Conservation (phyloP, 2,888 invertebrate genomes). For the Stenchaetothrips biformis region DNA sequence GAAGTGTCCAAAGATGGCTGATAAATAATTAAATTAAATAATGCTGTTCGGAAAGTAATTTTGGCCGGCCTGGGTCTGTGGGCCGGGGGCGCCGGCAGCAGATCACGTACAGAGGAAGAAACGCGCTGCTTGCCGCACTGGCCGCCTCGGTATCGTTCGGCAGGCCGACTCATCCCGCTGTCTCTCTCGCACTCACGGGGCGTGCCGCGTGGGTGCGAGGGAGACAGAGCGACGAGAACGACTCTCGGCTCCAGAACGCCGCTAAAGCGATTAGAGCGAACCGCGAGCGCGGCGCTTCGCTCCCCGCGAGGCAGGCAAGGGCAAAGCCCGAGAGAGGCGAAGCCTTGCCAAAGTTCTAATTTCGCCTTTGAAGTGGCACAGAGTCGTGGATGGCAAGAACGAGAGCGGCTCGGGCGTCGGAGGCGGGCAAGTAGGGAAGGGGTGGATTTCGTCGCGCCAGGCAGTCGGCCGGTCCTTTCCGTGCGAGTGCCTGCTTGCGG, state of each 20-base stretch:
- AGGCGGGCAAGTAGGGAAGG: too few species aligned
- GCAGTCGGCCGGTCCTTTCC: too few species aligned
- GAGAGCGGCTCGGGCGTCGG: too few species aligned
- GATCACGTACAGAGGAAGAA: constrained; percentile 9
- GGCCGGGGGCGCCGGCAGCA: not conserved
- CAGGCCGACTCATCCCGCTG: not conserved
- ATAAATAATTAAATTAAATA: constrained; percentile 14
- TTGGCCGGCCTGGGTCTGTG: not conserved
- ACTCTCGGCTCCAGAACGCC: too few species aligned
- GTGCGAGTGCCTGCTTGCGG: too few species aligned
- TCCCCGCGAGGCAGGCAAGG: not conserved
- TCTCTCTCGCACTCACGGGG: not conserved
- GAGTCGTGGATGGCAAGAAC: not conserved
- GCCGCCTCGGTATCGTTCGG: not conserved
- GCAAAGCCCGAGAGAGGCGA: too few species aligned
- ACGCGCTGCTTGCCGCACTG: not conserved
- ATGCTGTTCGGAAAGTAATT: constrained; percentile 23
- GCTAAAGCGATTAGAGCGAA: constrained; percentile 9
- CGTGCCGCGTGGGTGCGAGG: too few species aligned
- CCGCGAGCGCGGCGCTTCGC: not conserved
- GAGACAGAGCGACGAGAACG: too few species aligned
- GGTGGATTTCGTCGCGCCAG: too few species aligned
- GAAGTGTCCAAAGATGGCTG: not conserved
- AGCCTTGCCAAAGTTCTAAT: constrained; percentile 17
- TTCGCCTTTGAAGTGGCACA: constrained; percentile 21